Base-by-base conservation (phyloP, 2,797 vertebrate genomes). In the Peromyscus aztecus region DNA sequence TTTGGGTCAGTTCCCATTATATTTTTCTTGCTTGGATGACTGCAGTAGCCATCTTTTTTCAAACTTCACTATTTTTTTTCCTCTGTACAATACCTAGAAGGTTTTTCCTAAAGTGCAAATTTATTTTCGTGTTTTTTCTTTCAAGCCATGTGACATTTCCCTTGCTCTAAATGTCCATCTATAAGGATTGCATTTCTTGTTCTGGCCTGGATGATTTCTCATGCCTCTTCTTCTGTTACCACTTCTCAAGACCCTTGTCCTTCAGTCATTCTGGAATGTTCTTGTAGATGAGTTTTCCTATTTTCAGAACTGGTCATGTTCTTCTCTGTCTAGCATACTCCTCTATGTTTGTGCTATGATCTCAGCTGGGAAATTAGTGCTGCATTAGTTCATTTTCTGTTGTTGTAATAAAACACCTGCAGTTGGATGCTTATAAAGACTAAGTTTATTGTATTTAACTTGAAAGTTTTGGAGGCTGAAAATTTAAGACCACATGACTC, bases 341-440 rank as follows among this genome's bases (percentile, higher is more conserved):
- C 84, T 91, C 34, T 83, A 76, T 83, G 55, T 73, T 92, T 31
- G 91, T 91, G 52, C 16, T 90, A 27, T 96, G 67, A 67, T 78
- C 43, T 94, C n/a, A 78, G 10, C 43, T 89, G 63, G 75, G 65
- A 94, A 95, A 87, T 91, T 31, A 76, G 23, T 82, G 55, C n/a
- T 43, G 7, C 49, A n/a, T 49, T 23, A 85, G 21, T n/a, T 49
- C 43, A 67, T 49, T 69, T 65, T 69, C 12, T 86, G 43, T 86
- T 52, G 31, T 31, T 52, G 34, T 88, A 57, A 57, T 16, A 75
- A 81, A 65, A 94, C 16, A 55, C 57, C 7, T n/a, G 3, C 6
- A n/a, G 69, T 34, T 55, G 40, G 59, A 37, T 43, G 21, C 12
- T 82, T 46, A 27, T 17, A 63, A 82, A 82, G 6, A 17, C 6